A percentile compares a stretch with the other conserved stretches of the same genome.
Evolutionary conservation across 2,113 vertebrate species (phyloP).

Genomic region (Hiodon alosoides): DNA sequence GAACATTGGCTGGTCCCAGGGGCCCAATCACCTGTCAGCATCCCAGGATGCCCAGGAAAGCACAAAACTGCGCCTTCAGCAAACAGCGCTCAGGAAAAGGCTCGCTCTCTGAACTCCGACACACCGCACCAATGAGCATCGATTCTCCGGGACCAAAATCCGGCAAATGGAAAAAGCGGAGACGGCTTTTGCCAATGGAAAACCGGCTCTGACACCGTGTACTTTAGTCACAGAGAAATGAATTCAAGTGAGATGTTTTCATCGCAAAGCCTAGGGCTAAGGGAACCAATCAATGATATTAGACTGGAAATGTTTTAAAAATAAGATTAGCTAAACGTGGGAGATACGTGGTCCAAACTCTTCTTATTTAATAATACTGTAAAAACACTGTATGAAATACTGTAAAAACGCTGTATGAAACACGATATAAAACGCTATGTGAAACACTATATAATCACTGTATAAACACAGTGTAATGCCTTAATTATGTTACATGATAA

Average conservation of each 20-base stretch:
- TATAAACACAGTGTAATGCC: not conserved
- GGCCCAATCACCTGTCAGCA: slow-evolving; percentile 53
- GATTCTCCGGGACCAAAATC: not conserved
- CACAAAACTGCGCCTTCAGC: not conserved
- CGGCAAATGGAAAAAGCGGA: not conserved
- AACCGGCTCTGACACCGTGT: not conserved
- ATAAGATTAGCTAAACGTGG: not conserved
- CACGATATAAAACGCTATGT: no score
- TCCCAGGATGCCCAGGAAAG: not conserved
- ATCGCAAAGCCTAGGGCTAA: not conserved
- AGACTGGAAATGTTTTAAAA: not conserved
- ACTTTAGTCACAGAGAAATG: not conserved
- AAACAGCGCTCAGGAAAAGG: not conserved
- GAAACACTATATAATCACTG: no score
- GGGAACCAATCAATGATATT: slow-evolving; percentile 1
- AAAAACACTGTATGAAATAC: no score
- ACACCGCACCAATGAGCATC: not conserved
- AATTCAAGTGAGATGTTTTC: slow-evolving; percentile 8
- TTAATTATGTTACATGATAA: slow-evolving; percentile 48
- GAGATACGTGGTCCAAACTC: no score
- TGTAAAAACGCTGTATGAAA: no score
- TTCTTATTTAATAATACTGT: no score
- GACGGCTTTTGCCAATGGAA: not conserved
- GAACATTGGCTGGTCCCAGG: slow-evolving; percentile 47
- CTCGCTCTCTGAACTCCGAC: not conserved